Base-by-base conservation (phyloP, 2,113 vertebrate species). In the Chamaetylas fuelleborni region DNA sequence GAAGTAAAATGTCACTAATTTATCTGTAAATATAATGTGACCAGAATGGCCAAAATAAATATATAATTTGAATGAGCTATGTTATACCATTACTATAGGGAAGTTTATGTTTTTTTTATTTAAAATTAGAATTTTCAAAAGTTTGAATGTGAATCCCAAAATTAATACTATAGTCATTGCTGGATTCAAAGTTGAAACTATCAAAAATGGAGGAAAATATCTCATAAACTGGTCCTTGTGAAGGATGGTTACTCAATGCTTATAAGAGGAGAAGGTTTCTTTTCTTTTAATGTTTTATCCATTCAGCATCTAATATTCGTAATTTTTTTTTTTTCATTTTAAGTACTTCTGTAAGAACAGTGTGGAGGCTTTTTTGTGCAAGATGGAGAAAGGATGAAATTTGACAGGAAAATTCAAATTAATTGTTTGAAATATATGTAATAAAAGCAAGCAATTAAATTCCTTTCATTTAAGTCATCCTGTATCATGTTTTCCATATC, bases 231-330 rank as follows among this genome's bases (percentile, higher is more conserved):
- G 1, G 26, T 60, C 5, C 9, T 19, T 69, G 6, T n/a, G 18
- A 67, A 69, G 24, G 14, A 40, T 38, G 9, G 5, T 12, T 45
- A 24, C 36, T 57, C 26, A 73, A 9, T 14, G n/a, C 2, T 81
- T 70, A 25, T 7, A 64, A n/a, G 33, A 64, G 22, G 2, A 76
- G 31, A n/a, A 70, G 4, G 1, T 14, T 74, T 57, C 3, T 45
- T 78, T 42, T 72, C 40, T 83, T 64, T 11, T 61, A 74, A 79
- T 0, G 2, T 60, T 91, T 91, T 38, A 57, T 45, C 22, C 17
- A 36, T 16, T 72, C 23, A 80, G 12, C 0, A 15, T 54, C 14
- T 51, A 19, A 66, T 11, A 40, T 31, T 43, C 2, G 0, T 14
- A 25, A 34, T 10, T 14, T 86, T 74, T 88, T 58, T 58, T 4